Evolutionary conservation across 2,113 vertebrate species (phyloP), one percentile per base, ranked within the genome.

Genomic region (Rafetus swinhoei): DNA sequence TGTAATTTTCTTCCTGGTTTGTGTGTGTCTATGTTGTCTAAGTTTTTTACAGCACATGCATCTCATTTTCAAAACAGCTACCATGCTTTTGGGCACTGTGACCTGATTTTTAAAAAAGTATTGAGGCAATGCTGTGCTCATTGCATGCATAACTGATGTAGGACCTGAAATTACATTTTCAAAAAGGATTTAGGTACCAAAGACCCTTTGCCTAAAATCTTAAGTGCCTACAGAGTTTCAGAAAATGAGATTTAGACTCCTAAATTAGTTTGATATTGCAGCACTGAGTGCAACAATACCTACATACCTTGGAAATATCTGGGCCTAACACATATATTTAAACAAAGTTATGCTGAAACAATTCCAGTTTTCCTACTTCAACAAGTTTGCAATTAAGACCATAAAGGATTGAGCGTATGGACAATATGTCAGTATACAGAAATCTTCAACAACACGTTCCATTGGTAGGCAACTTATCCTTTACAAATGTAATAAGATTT

Each of bases 261-360:
- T 69, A 69, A 69, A 69, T 69, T n/a, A 72, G 65, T 10, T 72
- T 10, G 9, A n/a, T 72, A 18, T 19, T 35, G n/a, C 65, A 72
- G 35, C 18, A 35, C 32, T 6, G 18, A 72, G 65, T 2, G 4
- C 8, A 35, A 32, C 9, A 72, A n/a, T 21, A n/a, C 19, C n/a
- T 72, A 72, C 35, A 35, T 72, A 72, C 16, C n/a, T 21, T 72
- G 35, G 65, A 21, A 35, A 69, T 19, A 35, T 18, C 32, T 90
- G 52, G 77, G 79, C 86, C 77, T 84, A 59, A 81, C 82, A 84
- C 62, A 52, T 52, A 65, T 80, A 53, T 80, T 84, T 56, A 84
- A 82, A 19, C 2, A 1, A 24, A 0, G 0, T 54, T 84, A 53
- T 0, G 54, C n/a, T 81, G 24, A 89, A 91, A 24, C n/a, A 19